Conservation (phyloP, 2,113 vertebrate species). For the Tyto alba region DNA sequence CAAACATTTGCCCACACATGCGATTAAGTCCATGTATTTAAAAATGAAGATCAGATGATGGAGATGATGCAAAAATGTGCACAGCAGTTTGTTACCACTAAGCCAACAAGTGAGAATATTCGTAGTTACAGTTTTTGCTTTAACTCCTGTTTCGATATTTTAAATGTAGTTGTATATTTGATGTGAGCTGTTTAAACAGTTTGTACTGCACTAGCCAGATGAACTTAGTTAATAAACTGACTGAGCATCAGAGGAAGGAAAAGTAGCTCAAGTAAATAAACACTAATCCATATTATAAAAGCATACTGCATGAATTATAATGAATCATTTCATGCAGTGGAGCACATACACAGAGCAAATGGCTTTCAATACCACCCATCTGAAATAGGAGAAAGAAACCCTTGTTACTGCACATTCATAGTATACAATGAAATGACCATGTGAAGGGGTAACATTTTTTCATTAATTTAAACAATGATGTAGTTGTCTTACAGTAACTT, state of each 20-base stretch:
- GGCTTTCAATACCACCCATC: neutral
- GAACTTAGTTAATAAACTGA: neutral
- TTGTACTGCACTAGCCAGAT: neutral
- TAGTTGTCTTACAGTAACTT: neutral
- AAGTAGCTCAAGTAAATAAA: neutral
- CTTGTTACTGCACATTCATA: neutral
- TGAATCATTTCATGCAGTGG: neutral
- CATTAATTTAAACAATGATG: neutral
- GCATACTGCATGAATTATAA: neutral
- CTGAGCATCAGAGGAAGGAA: neutral
- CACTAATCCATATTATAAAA: neutral
- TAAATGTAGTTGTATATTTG: neutral
- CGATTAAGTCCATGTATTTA: neutral
- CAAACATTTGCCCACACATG: accelerated
- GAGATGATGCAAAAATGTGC: neutral
- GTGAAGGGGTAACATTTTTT: neutral
- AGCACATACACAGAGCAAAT: neutral
- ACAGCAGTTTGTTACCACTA: neutral
- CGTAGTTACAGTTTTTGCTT: neutral
- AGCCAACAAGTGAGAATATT: neutral
- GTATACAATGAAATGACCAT: neutral
- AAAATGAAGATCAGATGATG: neutral
- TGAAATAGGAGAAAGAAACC: neutral
- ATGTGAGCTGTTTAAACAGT: neutral
- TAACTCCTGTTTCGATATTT: neutral